Evolutionary conservation across 2,888 invertebrate genomes (phyloP).

Genomic region (Chorisops tibialis): DNA sequence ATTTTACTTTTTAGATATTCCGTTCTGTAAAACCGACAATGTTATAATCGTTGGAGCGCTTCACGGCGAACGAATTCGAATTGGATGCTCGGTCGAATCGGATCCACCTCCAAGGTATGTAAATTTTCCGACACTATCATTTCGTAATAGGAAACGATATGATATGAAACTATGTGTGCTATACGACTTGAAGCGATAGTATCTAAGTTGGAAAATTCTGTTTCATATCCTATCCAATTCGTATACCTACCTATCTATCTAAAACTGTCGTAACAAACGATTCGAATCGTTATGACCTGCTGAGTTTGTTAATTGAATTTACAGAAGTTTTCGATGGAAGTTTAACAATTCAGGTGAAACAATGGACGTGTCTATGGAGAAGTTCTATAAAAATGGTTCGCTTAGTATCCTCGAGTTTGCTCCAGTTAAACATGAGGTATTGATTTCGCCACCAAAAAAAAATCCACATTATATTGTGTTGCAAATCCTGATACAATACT

Average conservation of each 20-base stretch:
- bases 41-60: conserved; percentile 76
- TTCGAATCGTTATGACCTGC: conserved; percentile 13
- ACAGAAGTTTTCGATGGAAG: conserved; percentile 77
- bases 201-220: too few relatives aligned
- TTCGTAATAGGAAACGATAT: too few relatives aligned
- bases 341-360: conserved; percentile 82
- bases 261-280: not conserved
- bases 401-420: conserved; percentile 60
- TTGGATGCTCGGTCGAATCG: conserved; percentile 78
- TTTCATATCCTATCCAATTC: too few relatives aligned
- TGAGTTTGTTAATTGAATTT: conserved; percentile 25
- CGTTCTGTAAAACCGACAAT: conserved; percentile 67
- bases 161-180: too few relatives aligned
- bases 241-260: too few relatives aligned
- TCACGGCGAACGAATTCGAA: conserved; percentile 72
- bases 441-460: not conserved
- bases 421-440: conserved; percentile 53
- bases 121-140: not conserved
- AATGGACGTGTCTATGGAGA: conserved; percentile 67
- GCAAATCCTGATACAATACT: not conserved
- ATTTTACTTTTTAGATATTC: conserved; percentile 60
- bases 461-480: not conserved
- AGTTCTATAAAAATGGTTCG: conserved; percentile 69
- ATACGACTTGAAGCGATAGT: too few relatives aligned
- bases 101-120: conserved; percentile 65